A percentile compares a stretch with the other conserved stretches of the same genome.
phyloP scores from a whole-genome alignment of 2,113 vertebrate genomes.

The Dascyllus trimaculatus region DNA sequence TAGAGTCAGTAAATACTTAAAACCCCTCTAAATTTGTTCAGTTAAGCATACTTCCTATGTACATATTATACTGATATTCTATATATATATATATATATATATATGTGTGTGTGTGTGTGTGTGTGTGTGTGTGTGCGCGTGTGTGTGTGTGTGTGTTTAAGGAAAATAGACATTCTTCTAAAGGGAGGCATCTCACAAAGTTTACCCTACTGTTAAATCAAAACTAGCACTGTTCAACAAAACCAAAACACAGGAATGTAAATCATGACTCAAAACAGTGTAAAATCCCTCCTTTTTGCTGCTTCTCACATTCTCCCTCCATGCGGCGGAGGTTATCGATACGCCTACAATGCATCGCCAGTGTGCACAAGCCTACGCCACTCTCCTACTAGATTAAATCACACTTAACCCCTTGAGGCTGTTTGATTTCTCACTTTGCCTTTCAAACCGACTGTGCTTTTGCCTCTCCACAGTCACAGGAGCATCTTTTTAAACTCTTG shows the following conservation, averaged over 20 bases:
- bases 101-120: too few species aligned
- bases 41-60: too few species aligned
- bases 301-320: constrained; percentile 53
- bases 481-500: constrained; percentile 27
- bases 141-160: too few species aligned
- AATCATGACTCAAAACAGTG: background rate
- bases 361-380: constrained; percentile 54
- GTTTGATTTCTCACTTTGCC: constrained; percentile 64
- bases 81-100: too few species aligned
- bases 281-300: constrained; percentile 33
- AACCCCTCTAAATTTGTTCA: too few species aligned
- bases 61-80: too few species aligned
- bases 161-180: too few species aligned
- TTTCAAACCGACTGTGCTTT: constrained; percentile 60
- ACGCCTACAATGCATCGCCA: constrained; percentile 56
- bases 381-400: constrained; percentile 66
- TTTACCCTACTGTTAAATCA: background rate
- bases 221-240: background rate
- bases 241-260: constrained; percentile 42
- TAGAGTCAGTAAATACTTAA: too few species aligned
- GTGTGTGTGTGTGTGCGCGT: too few species aligned
- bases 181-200: too few species aligned
- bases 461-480: constrained; percentile 32
- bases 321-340: constrained; percentile 50
- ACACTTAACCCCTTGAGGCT: constrained; percentile 62